Evolutionary conservation across 2,113 vertebrate genomes (phyloP).

Genomic region (Ophthalmolycus amberensis): DNA sequence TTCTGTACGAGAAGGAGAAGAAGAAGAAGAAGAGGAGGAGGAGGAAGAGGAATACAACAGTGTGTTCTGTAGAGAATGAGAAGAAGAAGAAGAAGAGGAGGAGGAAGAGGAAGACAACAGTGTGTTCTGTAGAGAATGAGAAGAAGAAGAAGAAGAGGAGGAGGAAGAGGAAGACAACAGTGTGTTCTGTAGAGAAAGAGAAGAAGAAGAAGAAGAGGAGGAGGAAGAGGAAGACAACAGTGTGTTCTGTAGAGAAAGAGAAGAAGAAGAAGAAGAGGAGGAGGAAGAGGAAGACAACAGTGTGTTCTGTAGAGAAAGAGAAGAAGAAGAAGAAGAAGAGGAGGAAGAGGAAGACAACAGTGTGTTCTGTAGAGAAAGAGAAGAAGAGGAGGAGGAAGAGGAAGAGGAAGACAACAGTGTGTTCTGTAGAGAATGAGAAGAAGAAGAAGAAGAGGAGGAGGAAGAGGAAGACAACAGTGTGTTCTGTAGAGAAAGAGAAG

Average conservation of each 20-base stretch:
- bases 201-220: no score
- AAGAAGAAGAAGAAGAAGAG: neutral
- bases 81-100: slow-evolving; percentile 56
- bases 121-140: neutral
- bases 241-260: no score
- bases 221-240: no score
- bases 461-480: no score
- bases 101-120: neutral
- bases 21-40: no score
- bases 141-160: slow-evolving; percentile 4
- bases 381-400: neutral
- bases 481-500: no score
- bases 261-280: neutral
- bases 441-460: no score
- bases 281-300: slow-evolving; percentile 9
- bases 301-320: neutral
- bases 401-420: slow-evolving; percentile 3
- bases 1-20: slow-evolving; percentile 4
- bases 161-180: slow-evolving; percentile 1
- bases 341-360: no score
- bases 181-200: neutral
- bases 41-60: no score
- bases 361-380: no score
- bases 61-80: no score
- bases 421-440: slow-evolving; percentile 4